Evolutionary conservation across 2,888 invertebrate species (phyloP), one percentile per base, ranked within the genome.

Genomic region (Orchesellides sinensis): DNA sequence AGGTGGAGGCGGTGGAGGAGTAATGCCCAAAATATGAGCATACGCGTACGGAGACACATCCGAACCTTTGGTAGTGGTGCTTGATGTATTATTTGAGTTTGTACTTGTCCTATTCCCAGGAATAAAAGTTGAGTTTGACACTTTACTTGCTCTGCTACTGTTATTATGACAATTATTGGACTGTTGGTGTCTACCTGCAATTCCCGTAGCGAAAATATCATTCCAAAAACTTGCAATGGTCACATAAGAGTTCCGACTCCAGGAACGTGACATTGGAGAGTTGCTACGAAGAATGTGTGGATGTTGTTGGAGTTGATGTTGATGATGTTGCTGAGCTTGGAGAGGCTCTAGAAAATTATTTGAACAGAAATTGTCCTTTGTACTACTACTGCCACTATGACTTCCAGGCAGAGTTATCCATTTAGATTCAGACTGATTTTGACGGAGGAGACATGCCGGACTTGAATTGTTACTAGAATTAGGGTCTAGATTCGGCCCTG

Each of bases 11-110:
- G 84, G 78, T 40, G 77, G 70, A 27, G 78, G 82, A 19, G 74
- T 27, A 54, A 85, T 86, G 14, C 80, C 65, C 21, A 86, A 74
- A 35, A 88, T 85, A 61, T 87, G 87, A 45, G 88, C 87, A 59
- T 88, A 88, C 49, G 88, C 88, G 79, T 88, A 88, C 0, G 88
- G 88, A 17, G 87, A 87, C 49, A 88, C 88, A 74, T 88, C 88
- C 12, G 88, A 86, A 5, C 88, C 87, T 83, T 86, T 86, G n/a
- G 63, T 70, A 47, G 69, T 79, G 66, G 83, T 77, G 61, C 77
- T 83, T 68, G 77, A 78, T 68, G 73, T 72, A 73, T 78, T 73
- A 45, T 78, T 83, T 54, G 83, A 72, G 49, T 74, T 78, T 74
- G 79, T 83, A 78, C 78, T 83, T 72, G 78, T 83, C 70, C 73